Base-by-base conservation (phyloP, 2,113 vertebrate species). In the Gymnorhina tibicen region DNA sequence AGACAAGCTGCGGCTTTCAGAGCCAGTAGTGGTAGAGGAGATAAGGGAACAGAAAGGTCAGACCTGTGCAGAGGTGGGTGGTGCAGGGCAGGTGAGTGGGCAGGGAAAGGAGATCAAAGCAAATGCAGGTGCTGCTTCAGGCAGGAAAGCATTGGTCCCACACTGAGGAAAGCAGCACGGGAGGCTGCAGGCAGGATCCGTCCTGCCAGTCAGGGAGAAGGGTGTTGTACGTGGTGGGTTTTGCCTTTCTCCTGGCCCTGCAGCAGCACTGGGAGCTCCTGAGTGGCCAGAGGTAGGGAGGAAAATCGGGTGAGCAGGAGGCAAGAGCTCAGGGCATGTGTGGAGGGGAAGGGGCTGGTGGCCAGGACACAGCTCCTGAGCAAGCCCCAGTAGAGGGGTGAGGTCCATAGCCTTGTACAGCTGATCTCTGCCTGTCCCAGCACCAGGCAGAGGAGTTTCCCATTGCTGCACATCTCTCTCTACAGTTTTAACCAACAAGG, bases 211-310 rank as follows among this genome's bases (percentile, higher is more conserved):
- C 46, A 41, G 17, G 27, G 35, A 55, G 30, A 59, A 69, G 4
- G 39, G 30, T 20, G 22, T 39, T 1, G 0, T 16, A 2, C 10
- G 4, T 21, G 7, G 28, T 23, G 84, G n/a, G 21, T 50, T 87
- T 60, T 24, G 15, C 42, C n/a, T 75, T 86, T 72, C 28, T 72
- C 32, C 66, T 75, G 89, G 56, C 66, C 66, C 56, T 35, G 10
- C 19, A 49, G 35, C 44, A 56, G 20, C 53, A 50, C 13, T 59
- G 27, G 14, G n/a, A 72, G 24, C 39, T 59, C 68, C 44, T 53
- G 67, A 41, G 52, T 59, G 52, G 79, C 56, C 28, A 37, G 42
- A 77, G 17, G 11, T 63, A 5, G 28, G 10, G 27, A 92, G 32
- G 33, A 13, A 85, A 35, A 37, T 20, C 0, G 0, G 26, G 23